Evolutionary conservation across 1,140 invertebrate species (phyloP).

Genomic region (Zaprionus tsacasi): DNA sequence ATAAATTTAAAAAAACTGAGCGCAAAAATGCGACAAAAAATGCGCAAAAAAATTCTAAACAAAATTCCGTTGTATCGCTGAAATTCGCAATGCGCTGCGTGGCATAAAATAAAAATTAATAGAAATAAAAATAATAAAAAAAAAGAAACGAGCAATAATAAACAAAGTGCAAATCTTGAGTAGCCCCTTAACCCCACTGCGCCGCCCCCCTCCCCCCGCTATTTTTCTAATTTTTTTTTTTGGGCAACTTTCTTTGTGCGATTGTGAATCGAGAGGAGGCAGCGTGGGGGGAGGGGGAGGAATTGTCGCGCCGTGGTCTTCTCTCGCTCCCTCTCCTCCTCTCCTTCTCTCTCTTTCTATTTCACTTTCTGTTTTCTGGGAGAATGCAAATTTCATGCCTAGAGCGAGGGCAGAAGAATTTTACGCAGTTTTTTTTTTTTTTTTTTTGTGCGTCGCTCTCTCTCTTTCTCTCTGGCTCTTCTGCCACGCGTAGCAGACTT

Average conservation of each 20-base stretch:
- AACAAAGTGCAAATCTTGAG: conserved; percentile 23
- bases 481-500: conserved; percentile 1
- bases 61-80: neutral
- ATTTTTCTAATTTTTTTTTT: conserved; percentile 7
- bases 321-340: neutral
- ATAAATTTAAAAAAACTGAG: neutral
- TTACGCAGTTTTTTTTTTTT: conserved; percentile 4
- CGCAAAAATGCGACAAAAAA: neutral
- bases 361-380: conserved; percentile 8
- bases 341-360: neutral
- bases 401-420: neutral
- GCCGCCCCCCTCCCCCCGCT: too few relatives aligned
- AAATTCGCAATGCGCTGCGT: conserved; percentile 13
- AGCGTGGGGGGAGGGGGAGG: too few relatives aligned
- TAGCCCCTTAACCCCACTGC: neutral
- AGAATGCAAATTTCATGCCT: conserved; percentile 22
- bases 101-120: conserved; percentile 4
- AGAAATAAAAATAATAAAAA: neutral
- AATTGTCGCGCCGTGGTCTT: neutral
- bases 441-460: neutral
- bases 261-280: neutral
- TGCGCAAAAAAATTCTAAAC: conserved; percentile 3
- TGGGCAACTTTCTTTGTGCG: conserved; percentile 39
- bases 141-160: conserved; percentile 1
- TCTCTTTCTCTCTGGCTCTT: neutral